Conservation (phyloP, 2,113 vertebrate genomes). For the Urocolius indicus region DNA sequence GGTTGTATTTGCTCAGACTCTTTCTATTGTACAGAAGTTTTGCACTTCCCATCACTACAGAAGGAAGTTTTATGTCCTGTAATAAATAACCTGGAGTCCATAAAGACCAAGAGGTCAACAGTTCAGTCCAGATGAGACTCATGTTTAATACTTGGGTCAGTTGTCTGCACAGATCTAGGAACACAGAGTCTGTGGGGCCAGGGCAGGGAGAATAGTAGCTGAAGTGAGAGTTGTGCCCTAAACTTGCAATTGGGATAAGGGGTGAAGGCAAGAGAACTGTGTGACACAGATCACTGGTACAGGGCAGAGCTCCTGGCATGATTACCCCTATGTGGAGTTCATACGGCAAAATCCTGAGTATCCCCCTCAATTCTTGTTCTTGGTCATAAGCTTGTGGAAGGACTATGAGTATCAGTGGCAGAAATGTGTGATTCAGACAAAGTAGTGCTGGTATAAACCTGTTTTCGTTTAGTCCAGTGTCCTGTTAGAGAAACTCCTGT, state of each 20-base stretch:
- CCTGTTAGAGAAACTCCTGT: neutral
- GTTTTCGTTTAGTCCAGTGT: neutral
- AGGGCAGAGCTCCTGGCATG: neutral
- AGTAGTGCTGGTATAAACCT: neutral
- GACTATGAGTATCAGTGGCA: fast-evolving
- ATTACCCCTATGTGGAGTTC: neutral
- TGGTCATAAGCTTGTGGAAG: neutral
- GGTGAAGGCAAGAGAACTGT: neutral
- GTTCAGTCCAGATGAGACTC: fast-evolving
- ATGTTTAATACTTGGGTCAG: neutral
- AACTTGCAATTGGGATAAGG: neutral
- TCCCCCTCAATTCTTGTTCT: neutral
- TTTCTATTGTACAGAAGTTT: neutral
- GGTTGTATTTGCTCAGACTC: neutral
- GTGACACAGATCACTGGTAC: fast-evolving
- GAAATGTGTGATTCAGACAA: fast-evolving
- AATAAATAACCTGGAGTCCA: neutral
- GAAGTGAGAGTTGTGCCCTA: neutral
- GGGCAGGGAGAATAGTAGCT: too few species aligned
- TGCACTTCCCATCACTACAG: neutral
- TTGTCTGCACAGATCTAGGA: neutral
- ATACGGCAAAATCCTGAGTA: neutral
- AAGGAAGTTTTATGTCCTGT: neutral
- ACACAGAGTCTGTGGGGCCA: neutral
- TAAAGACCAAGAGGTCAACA: neutral